Base-by-base conservation (phyloP, 2,888 invertebrate genomes). In the Diplolepis rosae region DNA sequence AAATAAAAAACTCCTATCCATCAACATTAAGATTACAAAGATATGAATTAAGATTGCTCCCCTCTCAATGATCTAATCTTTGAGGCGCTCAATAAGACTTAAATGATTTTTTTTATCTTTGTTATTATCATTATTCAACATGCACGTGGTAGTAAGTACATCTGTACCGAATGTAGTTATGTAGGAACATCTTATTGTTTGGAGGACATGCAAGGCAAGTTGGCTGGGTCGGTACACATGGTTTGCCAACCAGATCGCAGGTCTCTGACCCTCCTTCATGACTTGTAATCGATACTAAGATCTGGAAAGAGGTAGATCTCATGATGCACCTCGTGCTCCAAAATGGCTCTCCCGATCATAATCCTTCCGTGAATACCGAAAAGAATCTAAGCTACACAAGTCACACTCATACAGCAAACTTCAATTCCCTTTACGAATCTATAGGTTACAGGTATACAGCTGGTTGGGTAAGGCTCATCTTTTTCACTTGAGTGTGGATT, bases 161-260 rank as follows among this genome's bases (percentile, higher is more conserved):
- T 9, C 22, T 52, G 30, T 52, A 52, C 3, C 18, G 18, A 45
- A 45, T 7, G 45, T 1, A 45, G 6, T n/a, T 68, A 51, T 27
- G 39, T 66, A 69, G 71, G 76, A 24, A 71, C 70, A 42, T 50
- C 18, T 73, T 72, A 77, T 78, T 79, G 79, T 80, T 81, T 79
- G 77, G 75, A 77, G 72, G 22, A 65, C 48, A 61, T 54, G 42
- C 52, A 30, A 69, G 72, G 70, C 68, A 71, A 72, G 69, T 74
- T 70, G 74, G 68, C 76, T 72, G 75, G 79, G 78, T 80, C 79
- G 82, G 83, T 84, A 82, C 84, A 85, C 84, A 84, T 84, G 85
- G 83, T 74, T 81, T 85, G 76, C 85, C 84, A 85, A 85, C 82
- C 85, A 85, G 83, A 85, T 84, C 85, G 83, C 79, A 78, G 85